Evolutionary conservation across 2,888 invertebrate genomes (phyloP), one percentile per base, ranked within the genome.

Genomic region (Drosophila demipolita): DNA sequence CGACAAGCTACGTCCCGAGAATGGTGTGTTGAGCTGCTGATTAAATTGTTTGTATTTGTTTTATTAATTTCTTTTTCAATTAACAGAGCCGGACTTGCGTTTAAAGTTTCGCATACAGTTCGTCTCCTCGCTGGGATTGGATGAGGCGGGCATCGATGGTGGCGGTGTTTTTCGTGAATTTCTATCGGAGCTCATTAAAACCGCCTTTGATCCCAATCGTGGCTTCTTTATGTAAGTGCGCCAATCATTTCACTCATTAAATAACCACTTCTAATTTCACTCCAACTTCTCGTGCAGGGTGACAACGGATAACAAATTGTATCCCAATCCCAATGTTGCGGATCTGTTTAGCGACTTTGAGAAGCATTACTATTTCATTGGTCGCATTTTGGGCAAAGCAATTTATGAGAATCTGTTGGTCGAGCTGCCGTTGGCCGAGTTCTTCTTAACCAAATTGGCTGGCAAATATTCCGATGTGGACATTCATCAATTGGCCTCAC

Each of bases 111-210:
- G 98, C 54, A 97, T 99, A 5, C 98, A 98, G 90, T 94, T 99
- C 81, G 96, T 98, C 52, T 99, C 99, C 89, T 96, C 96, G 66
- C 96, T 97, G 1, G 99, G 99, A 0, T 94, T 98, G 17, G 97
- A 98, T 85, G 99, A 99, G 93, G 98, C 98, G 0, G 99, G 99
- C 0, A 97, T 99, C 3, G 99, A 99, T 92, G 99, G 99, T 3
- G 99, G 99, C 2, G 99, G 99, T 0, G 95, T 99, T 17, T 98
- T 99, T 91, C 95, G 99, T 54, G 99, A 99, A 93, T 99, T 99
- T 92, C 94, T 99, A 4, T 97, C 97, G 1, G 99, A 99, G 93
- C 94, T 99, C 12, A 94, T 99, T 35, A 98, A 98, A 94, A 98
- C 98, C 0, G 97, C 97, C 1, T 99, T 99, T 91, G 99, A 99